phyloP scores from a whole-genome alignment of 2,797 vertebrate species.

The Muscicapa comitata region DNA sequence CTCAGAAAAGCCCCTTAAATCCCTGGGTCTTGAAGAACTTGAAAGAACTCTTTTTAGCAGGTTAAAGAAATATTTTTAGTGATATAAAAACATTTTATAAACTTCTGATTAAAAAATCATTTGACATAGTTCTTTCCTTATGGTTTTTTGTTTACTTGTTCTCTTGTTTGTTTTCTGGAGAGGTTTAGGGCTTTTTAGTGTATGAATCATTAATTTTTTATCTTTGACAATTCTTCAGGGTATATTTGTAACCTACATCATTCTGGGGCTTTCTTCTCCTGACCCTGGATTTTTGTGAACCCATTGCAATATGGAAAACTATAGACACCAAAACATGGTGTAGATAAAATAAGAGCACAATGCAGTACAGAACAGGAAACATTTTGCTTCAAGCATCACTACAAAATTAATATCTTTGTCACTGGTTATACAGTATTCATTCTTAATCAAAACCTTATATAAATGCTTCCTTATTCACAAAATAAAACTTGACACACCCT shows the following conservation, averaged over 20 bases:
- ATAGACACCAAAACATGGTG: background rate
- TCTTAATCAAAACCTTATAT: background rate
- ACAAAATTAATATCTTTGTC: background rate
- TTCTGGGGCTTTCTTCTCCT: background rate
- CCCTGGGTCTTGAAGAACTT: background rate
- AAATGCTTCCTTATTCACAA: background rate
- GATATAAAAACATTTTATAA: background rate
- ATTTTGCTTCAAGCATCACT: background rate
- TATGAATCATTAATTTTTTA: background rate
- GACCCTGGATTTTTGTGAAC: background rate
- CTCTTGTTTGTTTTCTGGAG: background rate
- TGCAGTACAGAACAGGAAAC: background rate
- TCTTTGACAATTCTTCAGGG: background rate
- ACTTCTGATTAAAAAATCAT: fast-evolving
- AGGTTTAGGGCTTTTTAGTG: background rate
- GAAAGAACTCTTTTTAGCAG: background rate
- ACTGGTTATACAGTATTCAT: background rate
- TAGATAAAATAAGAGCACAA: background rate
- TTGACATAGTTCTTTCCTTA: background rate
- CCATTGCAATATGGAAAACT: background rate
- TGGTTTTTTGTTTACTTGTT: fast-evolving
- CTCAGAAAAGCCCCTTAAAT: background rate
- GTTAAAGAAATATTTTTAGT: background rate
- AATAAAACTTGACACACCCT: background rate
- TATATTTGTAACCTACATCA: background rate